Conservation (phyloP, 23 tunicate species). For the Trididemnum nubilum region DNA sequence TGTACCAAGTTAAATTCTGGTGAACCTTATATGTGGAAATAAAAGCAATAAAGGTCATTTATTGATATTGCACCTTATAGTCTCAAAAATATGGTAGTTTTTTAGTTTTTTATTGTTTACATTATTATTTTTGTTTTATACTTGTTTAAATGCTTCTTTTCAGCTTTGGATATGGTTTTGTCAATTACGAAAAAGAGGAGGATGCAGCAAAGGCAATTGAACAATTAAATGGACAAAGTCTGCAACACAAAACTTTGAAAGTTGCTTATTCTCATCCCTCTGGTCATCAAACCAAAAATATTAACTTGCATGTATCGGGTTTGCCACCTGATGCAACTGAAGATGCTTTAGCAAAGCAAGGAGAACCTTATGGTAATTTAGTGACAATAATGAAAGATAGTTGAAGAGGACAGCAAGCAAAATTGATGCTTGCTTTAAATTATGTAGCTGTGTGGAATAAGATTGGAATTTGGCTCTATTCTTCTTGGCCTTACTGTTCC, state of each 20-base stretch:
- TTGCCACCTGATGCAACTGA: slow-evolving; percentile 59
- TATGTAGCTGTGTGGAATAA: neutral
- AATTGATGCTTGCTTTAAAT: neutral
- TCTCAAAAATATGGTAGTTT: neutral
- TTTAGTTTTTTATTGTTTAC: neutral
- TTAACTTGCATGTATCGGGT: slow-evolving; percentile 87
- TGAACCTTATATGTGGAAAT: no score
- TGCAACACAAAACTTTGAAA: slow-evolving; percentile 79
- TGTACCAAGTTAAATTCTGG: no score
- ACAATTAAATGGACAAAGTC: slow-evolving; percentile 57
- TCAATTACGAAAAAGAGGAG: slow-evolving; percentile 58
- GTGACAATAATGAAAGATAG: no score
- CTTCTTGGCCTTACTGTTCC: neutral
- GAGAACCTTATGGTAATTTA: slow-evolving; percentile 50
- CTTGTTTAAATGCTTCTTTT: neutral
- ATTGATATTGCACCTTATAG: no score
- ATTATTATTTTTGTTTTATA: neutral
- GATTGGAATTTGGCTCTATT: neutral
- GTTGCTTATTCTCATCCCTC: slow-evolving; percentile 94
- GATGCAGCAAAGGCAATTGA: slow-evolving; percentile 88
- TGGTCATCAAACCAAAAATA: slow-evolving; percentile 78
- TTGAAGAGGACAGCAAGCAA: neutral
- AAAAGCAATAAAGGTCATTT: no score
- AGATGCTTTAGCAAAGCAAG: slow-evolving; percentile 31
- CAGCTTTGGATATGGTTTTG: slow-evolving; percentile 95